phyloP scores from a whole-genome alignment of 30 jellyfish, hydroid and myxozoan genomes.

The Cassiopea andromeda region DNA sequence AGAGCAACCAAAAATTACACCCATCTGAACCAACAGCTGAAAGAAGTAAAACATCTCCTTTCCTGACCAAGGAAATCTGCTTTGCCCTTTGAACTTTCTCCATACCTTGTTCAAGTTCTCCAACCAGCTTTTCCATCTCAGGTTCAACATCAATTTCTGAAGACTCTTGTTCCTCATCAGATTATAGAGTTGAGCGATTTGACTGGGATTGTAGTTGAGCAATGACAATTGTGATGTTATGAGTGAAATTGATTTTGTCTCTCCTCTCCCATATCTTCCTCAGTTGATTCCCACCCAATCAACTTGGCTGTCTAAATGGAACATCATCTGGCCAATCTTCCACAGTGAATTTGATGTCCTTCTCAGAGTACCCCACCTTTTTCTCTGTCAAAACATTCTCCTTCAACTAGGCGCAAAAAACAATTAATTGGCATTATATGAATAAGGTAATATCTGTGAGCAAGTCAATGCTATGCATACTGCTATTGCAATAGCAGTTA shows the following conservation, averaged over 20 bases:
- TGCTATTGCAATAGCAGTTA: neutral
- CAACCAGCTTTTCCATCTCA: slow-evolving; percentile 6
- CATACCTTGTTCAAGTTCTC: neutral
- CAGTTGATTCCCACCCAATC: slow-evolving; percentile 11
- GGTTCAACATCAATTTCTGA: neutral
- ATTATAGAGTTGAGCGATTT: neutral
- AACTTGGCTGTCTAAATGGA: slow-evolving; percentile 21
- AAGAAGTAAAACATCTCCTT: slow-evolving; percentile 52
- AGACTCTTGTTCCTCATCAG: neutral
- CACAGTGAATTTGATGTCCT: neutral
- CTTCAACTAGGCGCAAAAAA: neutral
- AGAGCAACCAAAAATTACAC: slow-evolving; percentile 45
- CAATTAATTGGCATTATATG: no score
- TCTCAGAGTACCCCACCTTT: neutral
- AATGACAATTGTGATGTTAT: neutral
- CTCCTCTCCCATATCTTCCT: neutral
- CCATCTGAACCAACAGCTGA: slow-evolving; percentile 34
- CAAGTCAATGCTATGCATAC: neutral
- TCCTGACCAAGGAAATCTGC: slow-evolving; percentile 36
- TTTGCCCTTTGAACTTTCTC: slow-evolving; percentile 21
- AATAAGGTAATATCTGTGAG: no score
- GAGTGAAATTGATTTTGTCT: neutral
- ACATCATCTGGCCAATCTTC: slow-evolving; percentile 45
- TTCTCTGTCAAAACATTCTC: slow-evolving; percentile 2
- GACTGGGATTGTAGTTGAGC: neutral